A percentile compares a stretch with the other conserved stretches of the same genome.
These are phyloP conservation scores for Trogon surrucura DNA, from an alignment of 2,113 vertebrate genomes.

Conservation along the genomic window DNA sequence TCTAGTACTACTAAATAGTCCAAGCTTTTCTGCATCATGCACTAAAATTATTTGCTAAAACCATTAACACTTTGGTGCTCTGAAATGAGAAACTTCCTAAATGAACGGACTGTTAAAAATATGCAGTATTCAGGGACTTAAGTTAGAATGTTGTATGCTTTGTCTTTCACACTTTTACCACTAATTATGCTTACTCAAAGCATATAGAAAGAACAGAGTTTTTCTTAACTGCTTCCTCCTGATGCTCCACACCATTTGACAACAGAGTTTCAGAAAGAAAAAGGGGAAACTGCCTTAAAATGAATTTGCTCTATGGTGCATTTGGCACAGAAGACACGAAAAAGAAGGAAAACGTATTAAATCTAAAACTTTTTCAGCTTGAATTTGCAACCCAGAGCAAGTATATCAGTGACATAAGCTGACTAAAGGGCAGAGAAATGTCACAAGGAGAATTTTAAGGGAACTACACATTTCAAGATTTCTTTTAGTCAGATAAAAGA, in stretches of 20 bases:
- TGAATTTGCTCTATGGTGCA: not conserved
- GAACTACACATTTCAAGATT: not conserved
- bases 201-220: not conserved
- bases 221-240: not conserved
- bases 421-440: not conserved
- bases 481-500: not conserved
- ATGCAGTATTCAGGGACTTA: not conserved
- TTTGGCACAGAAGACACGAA: not conserved
- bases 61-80: not conserved
- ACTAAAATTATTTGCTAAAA: not conserved
- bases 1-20: not conserved
- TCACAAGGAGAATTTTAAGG: not conserved
- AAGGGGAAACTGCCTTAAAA: not conserved
- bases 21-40: not conserved
- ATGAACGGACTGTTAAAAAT: not conserved
- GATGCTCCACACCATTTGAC: not conserved
- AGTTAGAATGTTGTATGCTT: not conserved
- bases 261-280: not conserved
- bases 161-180: not conserved
- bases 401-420: not conserved
- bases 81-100: not conserved
- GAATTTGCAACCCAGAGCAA: not conserved
- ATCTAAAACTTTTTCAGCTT: not conserved
- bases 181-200: not conserved
- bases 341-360: not conserved